Base-by-base conservation (phyloP, 1,140 invertebrate genomes). In the Wiebesia pumilae region DNA sequence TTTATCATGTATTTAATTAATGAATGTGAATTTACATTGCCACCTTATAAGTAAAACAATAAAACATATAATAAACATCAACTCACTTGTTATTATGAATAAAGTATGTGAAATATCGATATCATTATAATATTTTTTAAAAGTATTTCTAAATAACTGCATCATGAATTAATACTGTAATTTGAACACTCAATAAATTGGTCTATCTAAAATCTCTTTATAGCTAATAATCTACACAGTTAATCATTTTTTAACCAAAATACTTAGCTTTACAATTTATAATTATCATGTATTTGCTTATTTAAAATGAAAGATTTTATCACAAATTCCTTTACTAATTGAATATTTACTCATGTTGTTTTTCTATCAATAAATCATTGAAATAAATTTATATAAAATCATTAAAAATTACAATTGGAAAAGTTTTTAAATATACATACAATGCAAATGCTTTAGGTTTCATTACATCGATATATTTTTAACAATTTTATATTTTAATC, bases 151-250 rank as follows among this genome's bases (percentile, higher is more conserved):
- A 78, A 62, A 30, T 43, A 35, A 84, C 2, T 69, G 30, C 40
- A 47, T 27, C 19, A 24, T 65, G 9, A 84, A 84, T 75, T 58
- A 62, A 65, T 79, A 69, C 47, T 35, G 1, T 71, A 73, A 71
- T 81, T 51, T 67, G 14, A 86, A 77, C 78, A 77, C 77, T 73
- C 21, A 81, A 86, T 82, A 62, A 73, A 85, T 85, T 85, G 84
- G 84, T 85, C 84, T 78, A 71, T 85, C 84, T 82, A 86, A 77
- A 82, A 62, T 75, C 19, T 14, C 77, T 65, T 77, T 85, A 79
- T 35, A 33, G 67, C 69, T 81, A 77, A 6, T 38, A 85, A n/a
- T 54, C 33, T 24, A 86, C 12, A 65, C 27, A 82, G 16, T 54
- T 82, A 75, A 73, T 24, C 38, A 40, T 7, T 85, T 84, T 62